Conservation (phyloP, 1,140 invertebrate genomes). For the Panagrolaimus sp. region DNA sequence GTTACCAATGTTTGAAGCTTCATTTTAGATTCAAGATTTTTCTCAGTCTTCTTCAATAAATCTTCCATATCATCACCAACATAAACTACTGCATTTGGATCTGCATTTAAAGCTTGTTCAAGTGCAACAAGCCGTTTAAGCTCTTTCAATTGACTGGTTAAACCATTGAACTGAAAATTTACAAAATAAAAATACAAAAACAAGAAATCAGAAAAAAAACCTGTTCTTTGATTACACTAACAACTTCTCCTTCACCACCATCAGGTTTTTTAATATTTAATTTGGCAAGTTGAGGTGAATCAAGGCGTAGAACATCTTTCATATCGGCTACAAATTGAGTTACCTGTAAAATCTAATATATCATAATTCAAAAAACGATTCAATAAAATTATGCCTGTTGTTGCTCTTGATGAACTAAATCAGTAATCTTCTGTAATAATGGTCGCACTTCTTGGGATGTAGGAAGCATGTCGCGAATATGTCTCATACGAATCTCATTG, state of each 20-base stretch:
- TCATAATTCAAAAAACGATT: background rate
- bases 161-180: slow-evolving; percentile 30
- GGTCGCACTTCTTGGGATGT: slow-evolving; percentile 53
- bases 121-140: slow-evolving; percentile 39
- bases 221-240: slow-evolving; percentile 38
- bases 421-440: slow-evolving; percentile 35
- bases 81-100: slow-evolving; percentile 36
- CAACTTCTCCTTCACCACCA: background rate
- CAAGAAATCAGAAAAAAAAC: slow-evolving; percentile 14
- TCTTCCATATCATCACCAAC: slow-evolving; percentile 45
- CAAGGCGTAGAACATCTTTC: slow-evolving; percentile 29
- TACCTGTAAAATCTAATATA: slow-evolving; percentile 32
- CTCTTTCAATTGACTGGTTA: slow-evolving; percentile 40
- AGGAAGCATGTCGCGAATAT: slow-evolving; percentile 65
- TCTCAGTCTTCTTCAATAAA: slow-evolving; percentile 39
- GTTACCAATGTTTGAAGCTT: slow-evolving; percentile 41
- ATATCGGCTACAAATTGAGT: slow-evolving; percentile 35
- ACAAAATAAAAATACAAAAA: slow-evolving; percentile 10
- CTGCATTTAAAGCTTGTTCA: slow-evolving; percentile 19
- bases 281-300: slow-evolving; percentile 28
- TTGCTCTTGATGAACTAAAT: slow-evolving; percentile 34
- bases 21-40: slow-evolving; percentile 47
- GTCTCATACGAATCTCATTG: slow-evolving; percentile 67
- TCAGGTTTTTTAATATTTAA: slow-evolving; percentile 23
- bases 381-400: slow-evolving; percentile 23